phyloP scores from a whole-genome alignment of 2,888 invertebrate species.

The Lamellibrachia columna region DNA sequence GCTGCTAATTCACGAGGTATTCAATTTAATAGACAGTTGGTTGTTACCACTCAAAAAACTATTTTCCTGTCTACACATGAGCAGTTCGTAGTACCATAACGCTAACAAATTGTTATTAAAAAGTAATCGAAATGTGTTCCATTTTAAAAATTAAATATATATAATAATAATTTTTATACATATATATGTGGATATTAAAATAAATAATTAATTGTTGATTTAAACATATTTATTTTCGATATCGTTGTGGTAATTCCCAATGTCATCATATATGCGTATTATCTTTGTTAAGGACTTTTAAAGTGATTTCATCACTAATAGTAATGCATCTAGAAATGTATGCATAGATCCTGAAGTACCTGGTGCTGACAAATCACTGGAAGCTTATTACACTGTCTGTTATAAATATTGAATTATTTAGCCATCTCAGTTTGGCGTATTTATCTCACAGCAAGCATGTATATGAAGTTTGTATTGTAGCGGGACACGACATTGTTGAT shows the following conservation, averaged over 20 bases:
- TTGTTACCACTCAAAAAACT: neutral
- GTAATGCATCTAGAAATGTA: neutral
- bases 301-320: neutral
- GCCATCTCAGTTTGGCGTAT: too few species aligned
- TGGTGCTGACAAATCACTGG: too few species aligned
- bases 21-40: neutral
- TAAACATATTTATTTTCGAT: neutral
- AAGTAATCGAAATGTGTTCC: neutral
- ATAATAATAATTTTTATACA: neutral
- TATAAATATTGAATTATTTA: too few species aligned
- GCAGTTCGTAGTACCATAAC: neutral
- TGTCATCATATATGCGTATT: neutral
- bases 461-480: too few species aligned
- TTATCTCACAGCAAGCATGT: too few species aligned
- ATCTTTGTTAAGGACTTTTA: neutral
- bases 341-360: neutral
- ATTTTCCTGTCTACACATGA: neutral
- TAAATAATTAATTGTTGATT: conserved; percentile 18
- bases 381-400: too few species aligned
- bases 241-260: neutral
- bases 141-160: neutral
- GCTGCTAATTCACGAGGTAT: conserved; percentile 55
- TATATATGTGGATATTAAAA: neutral
- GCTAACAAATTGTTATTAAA: neutral
- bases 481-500: too few species aligned